Evolutionary conservation across 1,140 invertebrate genomes (phyloP), one percentile per base, ranked within the genome.

Genomic region (Neodiprion fabricii): DNA sequence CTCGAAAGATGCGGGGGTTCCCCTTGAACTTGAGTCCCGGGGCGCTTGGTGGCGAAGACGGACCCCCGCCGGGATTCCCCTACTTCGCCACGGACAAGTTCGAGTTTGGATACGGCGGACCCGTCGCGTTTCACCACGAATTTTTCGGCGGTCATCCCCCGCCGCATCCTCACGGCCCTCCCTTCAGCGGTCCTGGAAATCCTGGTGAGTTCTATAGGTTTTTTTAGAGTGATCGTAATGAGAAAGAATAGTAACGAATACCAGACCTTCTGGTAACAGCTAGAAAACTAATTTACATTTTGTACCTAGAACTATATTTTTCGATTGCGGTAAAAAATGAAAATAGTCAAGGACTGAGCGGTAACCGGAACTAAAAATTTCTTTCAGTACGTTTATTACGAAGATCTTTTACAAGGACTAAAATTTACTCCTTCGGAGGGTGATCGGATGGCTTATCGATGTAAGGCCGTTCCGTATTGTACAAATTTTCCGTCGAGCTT

Each of bases 61-160:
- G 93, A 9, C 92, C 91, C 72, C 94, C 92, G 80, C 90, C 90
- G 8, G 95, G 95, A 81, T 96, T 96, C 86, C 94, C 95, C 12
- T 96, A 96, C 85, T 96, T 96, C 84, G 92, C 93, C 77, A 91
- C 93, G 77, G 95, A 96, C 85, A 96, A 96, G 88, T 96, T 96
- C 90, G 95, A 97, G 82, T 97, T 96, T 87, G 93, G 94, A 12
- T 96, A 96, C 87, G 95, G 94, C 28, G 93, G 93, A 74, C 94
- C 94, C 71, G 94, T 95, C 73, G 94, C 94, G 81, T 96, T 96
- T 89, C 94, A 95, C 80, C 95, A 96, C 88, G 96, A 97, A 81
- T 97, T 97, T 89, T 97, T 97, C 88, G 91, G 93, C 72, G 93
- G 92, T 72, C 92, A 93, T 87, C 84, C 85, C 67, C 85, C 86